Percentiles rank a stretch among this genome's conserved stretches.
Conservation (phyloP, 1,140 invertebrate genomes). For the Dendrolimus kikuchii region DNA sequence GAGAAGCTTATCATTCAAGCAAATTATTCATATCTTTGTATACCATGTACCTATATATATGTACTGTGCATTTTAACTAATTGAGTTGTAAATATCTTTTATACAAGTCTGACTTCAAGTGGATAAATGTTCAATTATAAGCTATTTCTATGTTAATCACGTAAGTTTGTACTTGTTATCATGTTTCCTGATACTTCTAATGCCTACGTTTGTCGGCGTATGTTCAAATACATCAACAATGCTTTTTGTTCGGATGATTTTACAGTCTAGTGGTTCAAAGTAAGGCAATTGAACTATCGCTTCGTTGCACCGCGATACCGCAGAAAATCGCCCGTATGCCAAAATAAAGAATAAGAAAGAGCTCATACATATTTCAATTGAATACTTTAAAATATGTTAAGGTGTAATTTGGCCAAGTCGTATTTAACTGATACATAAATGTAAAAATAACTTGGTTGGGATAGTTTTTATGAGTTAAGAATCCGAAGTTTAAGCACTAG, state of each 20-base stretch:
- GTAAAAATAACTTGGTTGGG: no score
- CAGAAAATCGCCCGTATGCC: conserved; percentile 32
- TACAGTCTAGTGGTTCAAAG: conserved; percentile 47
- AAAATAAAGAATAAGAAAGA: not conserved
- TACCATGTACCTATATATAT: no score
- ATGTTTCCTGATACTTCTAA: conserved; percentile 13
- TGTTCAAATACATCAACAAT: conserved; percentile 26
- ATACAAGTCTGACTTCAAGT: conserved; percentile 16
- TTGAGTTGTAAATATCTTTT: conserved; percentile 1
- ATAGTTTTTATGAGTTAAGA: no score
- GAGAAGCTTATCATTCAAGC: no score
- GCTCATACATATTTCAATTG: not conserved
- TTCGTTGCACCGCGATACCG: conserved; percentile 41
- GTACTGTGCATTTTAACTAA: not conserved
- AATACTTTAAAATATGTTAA: not conserved
- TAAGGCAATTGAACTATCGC: conserved; percentile 30
- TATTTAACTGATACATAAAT: no score
- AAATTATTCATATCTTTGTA: no score
- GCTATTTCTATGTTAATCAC: conserved; percentile 11
- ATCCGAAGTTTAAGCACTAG: no score
- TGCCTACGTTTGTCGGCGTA: conserved; percentile 40
- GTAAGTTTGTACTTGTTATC: conserved; percentile 10
- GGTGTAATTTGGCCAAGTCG: no score
- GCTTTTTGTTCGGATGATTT: conserved; percentile 48
- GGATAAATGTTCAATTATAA: conserved; percentile 23